Evolutionary conservation across 2,888 invertebrate genomes (phyloP), one percentile per base, ranked within the genome.

Genomic region (Troides aeacus): DNA sequence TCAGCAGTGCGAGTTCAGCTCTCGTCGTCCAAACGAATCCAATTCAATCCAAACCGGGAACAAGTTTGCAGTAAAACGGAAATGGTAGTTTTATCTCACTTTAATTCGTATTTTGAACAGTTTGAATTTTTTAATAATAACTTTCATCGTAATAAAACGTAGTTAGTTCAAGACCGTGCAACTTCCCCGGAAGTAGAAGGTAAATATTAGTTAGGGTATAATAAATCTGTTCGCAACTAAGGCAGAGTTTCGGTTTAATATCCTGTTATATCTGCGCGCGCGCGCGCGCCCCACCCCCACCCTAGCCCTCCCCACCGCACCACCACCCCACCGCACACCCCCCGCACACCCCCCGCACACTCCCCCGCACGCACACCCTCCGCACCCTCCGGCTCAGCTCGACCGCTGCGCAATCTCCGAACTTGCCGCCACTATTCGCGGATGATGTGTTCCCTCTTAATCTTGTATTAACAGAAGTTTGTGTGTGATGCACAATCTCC

Each of bases 151-250:
- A 62, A 67, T 53, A 62, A 62, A 36, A 62, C 56, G 39, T 39
- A 56, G 21, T 17, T 8, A 62, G 23, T 24, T 24, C 36, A 57
- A 63, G 15, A 30, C 17, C 10, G 30, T 2, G n/a, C 36, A 42
- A 57, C 65, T 64, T 62, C 62, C 17, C 62, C 58, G 62, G 62
- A 69, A 69, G 30, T 57, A 23, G 61, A 65, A 69, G 69, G 69
- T 65, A 62, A 69, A 69, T 66, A 62, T 69, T 69, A 69, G 69
- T 69, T 65, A 23, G 65, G 23, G 58, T 61, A 66, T 69, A 65
- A 69, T 65, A 69, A 69, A 69, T 69, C 64, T 69, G 56, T 69
- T 62, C 36, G 69, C 46, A 42, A 50, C 58, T 62, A 65, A 57
- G 62, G 50, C 65, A 58, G 57, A 66, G 65, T 69, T 66, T 69